These are phyloP conservation scores for Pristionchus exspectatus DNA, from an alignment of 2,888 invertebrate species.

Conservation along the genomic window DNA sequence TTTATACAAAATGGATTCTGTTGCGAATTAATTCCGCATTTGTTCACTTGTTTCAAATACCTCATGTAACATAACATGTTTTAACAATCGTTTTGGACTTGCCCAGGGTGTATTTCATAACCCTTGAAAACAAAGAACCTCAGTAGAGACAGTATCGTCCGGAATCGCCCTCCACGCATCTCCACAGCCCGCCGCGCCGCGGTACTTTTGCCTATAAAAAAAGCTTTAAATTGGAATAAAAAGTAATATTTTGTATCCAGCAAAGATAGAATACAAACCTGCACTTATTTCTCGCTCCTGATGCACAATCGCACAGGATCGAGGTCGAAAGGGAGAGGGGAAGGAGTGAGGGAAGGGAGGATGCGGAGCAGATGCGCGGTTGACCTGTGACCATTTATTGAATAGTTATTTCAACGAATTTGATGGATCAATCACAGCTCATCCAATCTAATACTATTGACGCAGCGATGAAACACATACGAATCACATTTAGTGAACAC, in stretches of 20 bases:
- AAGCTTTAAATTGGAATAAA: too few species aligned
- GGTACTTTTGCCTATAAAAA: constrained; percentile 35
- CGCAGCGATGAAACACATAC: not conserved
- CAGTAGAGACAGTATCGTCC: constrained; percentile 49
- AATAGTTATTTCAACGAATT: not conserved
- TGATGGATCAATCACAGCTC: not conserved
- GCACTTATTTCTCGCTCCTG: constrained; percentile 47
- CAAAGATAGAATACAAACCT: not conserved
- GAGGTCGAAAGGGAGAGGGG: constrained; percentile 21
- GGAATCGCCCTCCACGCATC: constrained; percentile 45
- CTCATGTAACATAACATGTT: too few species aligned
- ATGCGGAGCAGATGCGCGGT: constrained; percentile 10
- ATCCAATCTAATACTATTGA: not conserved
- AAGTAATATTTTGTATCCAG: too few species aligned
- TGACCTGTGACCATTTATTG: not conserved
- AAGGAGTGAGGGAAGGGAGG: not conserved
- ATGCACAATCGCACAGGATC: constrained; percentile 50
- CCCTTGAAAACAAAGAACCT: not conserved
- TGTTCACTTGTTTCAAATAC: too few species aligned
- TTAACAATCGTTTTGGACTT: too few species aligned
- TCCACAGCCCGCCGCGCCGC: constrained; percentile 48
- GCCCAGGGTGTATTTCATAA: too few species aligned
- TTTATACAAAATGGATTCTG: too few species aligned
- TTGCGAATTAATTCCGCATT: too few species aligned
- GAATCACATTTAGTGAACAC: too few species aligned